These are phyloP conservation scores for Druceiella hillmani DNA, from an alignment of 2,888 invertebrate genomes.

Conservation along the genomic window DNA sequence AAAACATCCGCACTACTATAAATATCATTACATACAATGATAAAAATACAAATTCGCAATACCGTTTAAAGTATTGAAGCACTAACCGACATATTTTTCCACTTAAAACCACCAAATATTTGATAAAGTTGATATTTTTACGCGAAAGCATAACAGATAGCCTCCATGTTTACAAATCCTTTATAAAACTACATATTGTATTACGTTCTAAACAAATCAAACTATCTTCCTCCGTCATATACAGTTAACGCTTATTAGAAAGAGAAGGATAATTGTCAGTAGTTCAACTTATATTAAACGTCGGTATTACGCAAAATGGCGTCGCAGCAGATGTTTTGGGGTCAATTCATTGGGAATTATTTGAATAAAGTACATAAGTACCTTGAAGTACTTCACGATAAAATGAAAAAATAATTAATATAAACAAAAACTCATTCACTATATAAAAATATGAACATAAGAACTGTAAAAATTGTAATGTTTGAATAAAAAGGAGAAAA, in stretches of 20 bases:
- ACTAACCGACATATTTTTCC: conserved; percentile 31
- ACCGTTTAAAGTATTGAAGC: conserved; percentile 7
- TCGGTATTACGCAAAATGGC: conserved; percentile 49
- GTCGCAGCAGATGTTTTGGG: conserved; percentile 28
- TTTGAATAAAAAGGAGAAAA: no score
- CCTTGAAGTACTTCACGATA: no score
- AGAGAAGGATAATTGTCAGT: conserved; percentile 32
- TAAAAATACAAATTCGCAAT: conserved; percentile 10
- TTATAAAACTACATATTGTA: conserved; percentile 36
- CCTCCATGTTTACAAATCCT: conserved; percentile 54
- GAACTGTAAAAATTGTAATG: no score
- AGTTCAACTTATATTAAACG: conserved; percentile 27
- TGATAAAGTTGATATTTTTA: conserved; percentile 30
- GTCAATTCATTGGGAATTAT: no score
- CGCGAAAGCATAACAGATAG: conserved; percentile 36
- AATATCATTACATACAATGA: conserved; percentile 6
- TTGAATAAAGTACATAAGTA: no score
- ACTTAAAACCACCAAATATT: conserved; percentile 22
- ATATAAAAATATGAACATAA: no score
- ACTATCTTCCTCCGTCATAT: conserved; percentile 34
- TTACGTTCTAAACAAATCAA: no score
- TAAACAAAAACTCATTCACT: no score
- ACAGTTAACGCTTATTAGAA: conserved; percentile 28
- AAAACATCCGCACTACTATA: background rate
- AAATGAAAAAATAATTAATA: no score